Evolutionary conservation across 2,888 invertebrate species (phyloP).

Genomic region (Tenthredo scrophulariae): DNA sequence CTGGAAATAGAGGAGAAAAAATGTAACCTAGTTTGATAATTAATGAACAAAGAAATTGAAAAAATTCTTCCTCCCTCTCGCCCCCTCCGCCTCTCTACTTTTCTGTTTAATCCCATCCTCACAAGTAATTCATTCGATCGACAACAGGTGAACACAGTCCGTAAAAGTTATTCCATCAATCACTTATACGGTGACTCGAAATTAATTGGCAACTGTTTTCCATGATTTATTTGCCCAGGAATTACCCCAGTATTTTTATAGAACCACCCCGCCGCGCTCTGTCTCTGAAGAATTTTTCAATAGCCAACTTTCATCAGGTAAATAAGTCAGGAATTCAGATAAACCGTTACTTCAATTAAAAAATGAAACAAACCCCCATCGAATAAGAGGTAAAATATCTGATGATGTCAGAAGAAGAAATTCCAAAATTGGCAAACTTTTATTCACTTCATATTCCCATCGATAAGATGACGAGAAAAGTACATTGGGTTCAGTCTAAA

Average conservation of each 20-base stretch:
- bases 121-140: conserved; percentile 34
- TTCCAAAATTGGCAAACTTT: too few species aligned
- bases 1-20: conserved; percentile 59
- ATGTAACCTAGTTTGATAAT: background rate
- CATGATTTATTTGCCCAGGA: conserved; percentile 35
- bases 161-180: conserved; percentile 49
- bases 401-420: too few species aligned
- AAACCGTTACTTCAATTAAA: background rate
- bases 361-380: background rate
- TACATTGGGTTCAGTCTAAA: too few species aligned
- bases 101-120: background rate
- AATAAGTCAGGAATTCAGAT: background rate
- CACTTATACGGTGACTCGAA: conserved; percentile 13
- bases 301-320: background rate
- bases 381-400: too few species aligned
- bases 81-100: background rate
- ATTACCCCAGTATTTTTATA: background rate
- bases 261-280: background rate
- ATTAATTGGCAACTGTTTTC: conserved; percentile 39
- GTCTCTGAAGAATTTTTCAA: background rate
- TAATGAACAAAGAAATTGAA: background rate
- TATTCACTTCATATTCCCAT: too few species aligned
- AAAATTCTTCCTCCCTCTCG: background rate
- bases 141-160: conserved; percentile 40
- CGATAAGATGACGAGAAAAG: too few species aligned